Conservation (phyloP, 30 jellyfish, hydroid and myxozoan genomes). For the Aurelia aurita complex sp. Pacific region DNA sequence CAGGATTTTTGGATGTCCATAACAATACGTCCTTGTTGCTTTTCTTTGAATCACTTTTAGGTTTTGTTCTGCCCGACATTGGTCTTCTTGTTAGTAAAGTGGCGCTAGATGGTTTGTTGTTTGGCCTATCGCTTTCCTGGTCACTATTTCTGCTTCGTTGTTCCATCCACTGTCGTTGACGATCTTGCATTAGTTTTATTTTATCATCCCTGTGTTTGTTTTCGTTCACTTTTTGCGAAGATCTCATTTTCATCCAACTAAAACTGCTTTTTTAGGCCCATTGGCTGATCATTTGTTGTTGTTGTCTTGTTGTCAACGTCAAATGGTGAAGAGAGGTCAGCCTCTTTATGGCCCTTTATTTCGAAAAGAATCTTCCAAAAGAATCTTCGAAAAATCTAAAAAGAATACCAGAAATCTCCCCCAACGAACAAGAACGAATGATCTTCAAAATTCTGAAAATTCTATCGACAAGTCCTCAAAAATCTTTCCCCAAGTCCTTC, state of each 20-base stretch:
- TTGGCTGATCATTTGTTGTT: neutral
- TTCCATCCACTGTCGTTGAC: constrained; percentile 68
- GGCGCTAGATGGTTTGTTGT: neutral
- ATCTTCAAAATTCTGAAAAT: too few species aligned
- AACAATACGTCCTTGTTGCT: constrained; percentile 41
- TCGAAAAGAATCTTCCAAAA: too few species aligned
- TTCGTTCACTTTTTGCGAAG: constrained; percentile 13
- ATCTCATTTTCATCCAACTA: constrained; percentile 4
- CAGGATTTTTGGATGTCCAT: constrained; percentile 68
- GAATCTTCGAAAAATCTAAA: too few species aligned
- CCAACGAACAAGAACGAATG: too few species aligned
- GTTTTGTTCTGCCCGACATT: neutral
- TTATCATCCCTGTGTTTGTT: constrained; percentile 44
- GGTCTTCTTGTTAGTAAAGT: neutral
- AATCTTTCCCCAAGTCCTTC: too few species aligned
- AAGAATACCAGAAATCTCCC: too few species aligned
- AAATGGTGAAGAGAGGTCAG: too few species aligned
- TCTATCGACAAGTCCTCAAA: too few species aligned
- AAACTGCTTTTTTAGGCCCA: neutral
- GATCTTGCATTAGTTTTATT: constrained; percentile 44
- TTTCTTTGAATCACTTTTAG: neutral
- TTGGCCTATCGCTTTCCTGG: neutral
- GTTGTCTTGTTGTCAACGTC: neutral
- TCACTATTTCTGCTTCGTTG: constrained; percentile 16
- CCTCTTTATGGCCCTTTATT: too few species aligned